Conservation (phyloP, 2,888 invertebrate species). For the Bruchidius siliquastri region DNA sequence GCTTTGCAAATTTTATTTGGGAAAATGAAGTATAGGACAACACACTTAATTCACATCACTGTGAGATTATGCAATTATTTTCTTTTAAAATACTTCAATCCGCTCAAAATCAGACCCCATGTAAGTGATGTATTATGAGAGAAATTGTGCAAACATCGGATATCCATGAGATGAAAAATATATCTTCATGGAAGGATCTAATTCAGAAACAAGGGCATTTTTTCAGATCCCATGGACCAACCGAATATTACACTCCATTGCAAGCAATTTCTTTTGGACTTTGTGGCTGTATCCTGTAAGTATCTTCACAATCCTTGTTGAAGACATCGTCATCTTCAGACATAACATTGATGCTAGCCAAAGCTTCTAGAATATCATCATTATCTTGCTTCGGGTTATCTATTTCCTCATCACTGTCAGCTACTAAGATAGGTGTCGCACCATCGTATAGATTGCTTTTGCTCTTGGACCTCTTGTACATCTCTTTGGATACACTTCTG, state of each 20-base stretch:
- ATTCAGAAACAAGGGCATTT: too few species aligned
- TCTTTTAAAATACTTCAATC: too few species aligned
- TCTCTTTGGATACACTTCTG: conserved; percentile 53
- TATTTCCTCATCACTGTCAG: conserved; percentile 45
- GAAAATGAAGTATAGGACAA: too few species aligned
- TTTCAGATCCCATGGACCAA: too few species aligned
- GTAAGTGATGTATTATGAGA: background rate
- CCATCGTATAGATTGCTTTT: conserved; percentile 53
- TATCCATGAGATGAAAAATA: background rate
- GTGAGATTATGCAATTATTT: too few species aligned
- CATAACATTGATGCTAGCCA: conserved; percentile 21
- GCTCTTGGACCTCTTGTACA: conserved; percentile 51
- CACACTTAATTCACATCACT: too few species aligned
- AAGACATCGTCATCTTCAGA: conserved; percentile 31
- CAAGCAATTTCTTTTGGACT: conserved; percentile 27
- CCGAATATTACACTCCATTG: conserved; percentile 23
- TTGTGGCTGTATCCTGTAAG: conserved; percentile 25
- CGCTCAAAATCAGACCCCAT: too few species aligned
- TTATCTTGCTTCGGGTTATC: conserved; percentile 18
- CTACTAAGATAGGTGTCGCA: conserved; percentile 54
- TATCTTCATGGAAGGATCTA: background rate
- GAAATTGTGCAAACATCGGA: background rate
- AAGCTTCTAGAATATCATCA: conserved; percentile 29
- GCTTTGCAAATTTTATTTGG: too few species aligned
- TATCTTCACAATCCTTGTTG: conserved; percentile 27